phyloP scores from a whole-genome alignment of 1,140 invertebrate genomes.

The Gonatopus flavifemur region DNA sequence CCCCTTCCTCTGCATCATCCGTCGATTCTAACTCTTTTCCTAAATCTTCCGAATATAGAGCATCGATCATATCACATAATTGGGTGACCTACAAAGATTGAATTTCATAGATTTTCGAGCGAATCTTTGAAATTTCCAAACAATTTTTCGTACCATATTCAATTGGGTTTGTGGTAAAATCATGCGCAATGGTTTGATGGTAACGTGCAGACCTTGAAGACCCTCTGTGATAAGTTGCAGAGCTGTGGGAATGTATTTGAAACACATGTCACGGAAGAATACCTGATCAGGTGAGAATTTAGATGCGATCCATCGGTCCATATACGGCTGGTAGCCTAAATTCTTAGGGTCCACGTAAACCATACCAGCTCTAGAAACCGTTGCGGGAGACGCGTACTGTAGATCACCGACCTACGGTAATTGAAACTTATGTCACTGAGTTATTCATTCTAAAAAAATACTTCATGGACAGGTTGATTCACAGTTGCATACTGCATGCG shows the following conservation, averaged over 20 bases:
- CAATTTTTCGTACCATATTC: slow-evolving; percentile 87
- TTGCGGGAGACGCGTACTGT: slow-evolving; percentile 87
- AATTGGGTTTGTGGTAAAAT: slow-evolving; percentile 81
- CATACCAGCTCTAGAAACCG: slow-evolving; percentile 89
- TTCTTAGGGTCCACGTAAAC: slow-evolving; percentile 92
- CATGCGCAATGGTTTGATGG: slow-evolving; percentile 71
- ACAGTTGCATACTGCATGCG: too few species aligned
- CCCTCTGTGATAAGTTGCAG: slow-evolving; percentile 79
- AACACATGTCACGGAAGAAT: slow-evolving; percentile 64
- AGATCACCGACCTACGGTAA: slow-evolving; percentile 75
- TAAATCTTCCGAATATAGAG: slow-evolving; percentile 63
- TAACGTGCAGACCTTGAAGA: slow-evolving; percentile 70
- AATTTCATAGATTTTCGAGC: too few species aligned
- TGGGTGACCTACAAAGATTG: slow-evolving; percentile 69
- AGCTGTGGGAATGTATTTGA: slow-evolving; percentile 71
- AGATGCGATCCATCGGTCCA: slow-evolving; percentile 71
- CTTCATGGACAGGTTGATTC: too few species aligned
- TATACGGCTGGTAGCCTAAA: slow-evolving; percentile 82
- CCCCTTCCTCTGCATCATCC: slow-evolving; percentile 22
- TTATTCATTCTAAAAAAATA: not conserved
- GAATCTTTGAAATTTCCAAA: too few species aligned
- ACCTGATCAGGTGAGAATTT: slow-evolving; percentile 59
- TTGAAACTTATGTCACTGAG: not conserved
- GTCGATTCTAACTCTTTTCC: slow-evolving; percentile 34
- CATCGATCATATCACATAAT: slow-evolving; percentile 79